Percentiles rank a stretch among this genome's conserved stretches.
phyloP scores from a whole-genome alignment of 2,888 invertebrate species.

The Chymomyza procnemis region DNA sequence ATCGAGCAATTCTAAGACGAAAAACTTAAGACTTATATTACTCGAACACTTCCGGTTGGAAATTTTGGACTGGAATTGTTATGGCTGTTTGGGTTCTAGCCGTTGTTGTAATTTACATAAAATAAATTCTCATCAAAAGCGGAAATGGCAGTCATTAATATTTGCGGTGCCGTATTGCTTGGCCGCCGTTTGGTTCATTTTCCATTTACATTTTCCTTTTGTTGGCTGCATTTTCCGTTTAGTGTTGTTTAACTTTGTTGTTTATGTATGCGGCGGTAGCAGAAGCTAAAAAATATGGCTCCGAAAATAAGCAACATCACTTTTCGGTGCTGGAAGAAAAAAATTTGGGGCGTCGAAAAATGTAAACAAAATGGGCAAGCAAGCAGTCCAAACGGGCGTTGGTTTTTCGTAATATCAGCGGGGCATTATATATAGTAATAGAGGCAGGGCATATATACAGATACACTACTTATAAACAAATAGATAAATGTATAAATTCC shows the following conservation, averaged over 20 bases:
- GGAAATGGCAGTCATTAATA: slow-evolving; percentile 58
- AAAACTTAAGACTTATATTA: slow-evolving; percentile 26
- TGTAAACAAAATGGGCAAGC: slow-evolving; percentile 57
- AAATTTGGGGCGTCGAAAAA: slow-evolving; percentile 54
- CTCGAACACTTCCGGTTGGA: background rate
- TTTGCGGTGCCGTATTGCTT: slow-evolving; percentile 8
- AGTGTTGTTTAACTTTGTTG: slow-evolving; percentile 25
- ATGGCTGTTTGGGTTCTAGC: slow-evolving; percentile 17
- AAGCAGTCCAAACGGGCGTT: slow-evolving; percentile 31
- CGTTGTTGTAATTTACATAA: slow-evolving; percentile 5
- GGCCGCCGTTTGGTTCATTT: background rate
- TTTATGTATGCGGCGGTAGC: slow-evolving; percentile 37
- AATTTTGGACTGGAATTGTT: background rate
- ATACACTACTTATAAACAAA: background rate
- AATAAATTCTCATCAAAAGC: slow-evolving; percentile 43
- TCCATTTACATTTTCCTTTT: slow-evolving; percentile 7
- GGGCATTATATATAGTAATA: background rate
- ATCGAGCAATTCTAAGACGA: background rate
- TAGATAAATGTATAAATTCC: background rate
- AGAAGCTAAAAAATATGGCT: slow-evolving; percentile 37
- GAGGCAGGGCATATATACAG: too few relatives aligned
- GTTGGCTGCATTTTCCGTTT: slow-evolving; percentile 9
- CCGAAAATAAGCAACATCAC: slow-evolving; percentile 43
- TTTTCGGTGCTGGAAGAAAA: slow-evolving; percentile 39
- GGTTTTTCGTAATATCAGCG: background rate